These are phyloP conservation scores for Stegastes partitus DNA, from an alignment of 2,113 vertebrate species.

Conservation along the genomic window DNA sequence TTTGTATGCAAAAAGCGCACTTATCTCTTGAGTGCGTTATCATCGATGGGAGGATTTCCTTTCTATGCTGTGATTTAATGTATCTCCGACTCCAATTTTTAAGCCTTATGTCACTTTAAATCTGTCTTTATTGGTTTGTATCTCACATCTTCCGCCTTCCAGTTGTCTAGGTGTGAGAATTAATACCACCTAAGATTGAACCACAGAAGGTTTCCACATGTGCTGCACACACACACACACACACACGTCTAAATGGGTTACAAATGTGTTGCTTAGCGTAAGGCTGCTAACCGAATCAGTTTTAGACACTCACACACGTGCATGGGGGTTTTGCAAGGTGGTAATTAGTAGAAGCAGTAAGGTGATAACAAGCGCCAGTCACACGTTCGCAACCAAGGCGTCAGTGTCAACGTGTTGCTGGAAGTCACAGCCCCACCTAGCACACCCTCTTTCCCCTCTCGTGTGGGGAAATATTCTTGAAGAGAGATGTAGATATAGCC, in stretches of 20 bases:
- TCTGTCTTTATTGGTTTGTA: conserved; percentile 9
- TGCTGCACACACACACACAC: conserved; percentile 8
- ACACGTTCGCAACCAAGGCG: conserved; percentile 68
- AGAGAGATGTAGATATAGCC: background rate
- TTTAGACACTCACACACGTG: conserved; percentile 25
- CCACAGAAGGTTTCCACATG: conserved; percentile 19
- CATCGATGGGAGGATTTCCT: background rate
- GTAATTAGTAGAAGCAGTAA: conserved; percentile 72
- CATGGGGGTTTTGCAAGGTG: conserved; percentile 34
- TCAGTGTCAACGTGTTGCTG: conserved; percentile 51
- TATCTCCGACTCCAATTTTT: background rate
- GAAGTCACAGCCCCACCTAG: conserved; percentile 62
- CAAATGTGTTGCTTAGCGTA: conserved; percentile 59
- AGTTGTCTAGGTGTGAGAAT: background rate
- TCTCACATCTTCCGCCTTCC: conserved; percentile 15
- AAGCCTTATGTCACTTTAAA: background rate
- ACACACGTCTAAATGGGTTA: conserved; percentile 26
- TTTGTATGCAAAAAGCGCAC: background rate
- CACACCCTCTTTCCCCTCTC: conserved; percentile 7
- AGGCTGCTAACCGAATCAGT: conserved; percentile 50
- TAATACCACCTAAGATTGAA: background rate
- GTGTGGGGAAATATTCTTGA: background rate
- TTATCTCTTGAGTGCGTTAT: background rate
- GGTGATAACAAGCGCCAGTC: conserved; percentile 79
- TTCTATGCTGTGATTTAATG: background rate